Evolutionary conservation across 64 coral and sea anemone genomes (phyloP).

Genomic region (Pachyseris speciosa): DNA sequence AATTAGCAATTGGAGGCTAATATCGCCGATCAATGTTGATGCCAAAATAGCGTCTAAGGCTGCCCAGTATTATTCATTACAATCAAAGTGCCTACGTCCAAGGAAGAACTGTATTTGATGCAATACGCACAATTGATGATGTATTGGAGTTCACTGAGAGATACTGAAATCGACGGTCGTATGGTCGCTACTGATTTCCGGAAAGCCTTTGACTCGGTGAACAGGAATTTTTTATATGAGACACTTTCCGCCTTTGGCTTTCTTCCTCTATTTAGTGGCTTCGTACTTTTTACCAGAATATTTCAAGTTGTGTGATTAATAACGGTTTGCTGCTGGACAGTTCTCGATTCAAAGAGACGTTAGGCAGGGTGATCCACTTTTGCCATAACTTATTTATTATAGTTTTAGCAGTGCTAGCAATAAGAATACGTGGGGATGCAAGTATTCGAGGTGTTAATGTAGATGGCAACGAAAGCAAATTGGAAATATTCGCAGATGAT

Average conservation of each 20-base stretch:
- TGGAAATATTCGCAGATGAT: background rate
- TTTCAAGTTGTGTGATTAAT: slow-evolving; percentile 28
- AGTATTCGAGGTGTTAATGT: background rate
- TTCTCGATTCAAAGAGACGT: slow-evolving; percentile 24
- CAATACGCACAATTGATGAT: slow-evolving; percentile 43
- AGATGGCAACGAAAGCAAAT: background rate
- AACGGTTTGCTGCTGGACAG: slow-evolving; percentile 8
- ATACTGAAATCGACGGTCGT: too few relatives aligned
- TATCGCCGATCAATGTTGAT: slow-evolving; percentile 24
- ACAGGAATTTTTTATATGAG: slow-evolving; percentile 12
- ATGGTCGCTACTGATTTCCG: slow-evolving; percentile 48
- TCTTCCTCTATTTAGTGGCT: slow-evolving; percentile 23
- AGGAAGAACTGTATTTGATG: slow-evolving; percentile 10
- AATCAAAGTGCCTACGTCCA: slow-evolving; percentile 21
- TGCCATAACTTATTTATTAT: background rate
- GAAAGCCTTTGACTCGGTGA: slow-evolving; percentile 40
- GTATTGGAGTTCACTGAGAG: slow-evolving; percentile 24
- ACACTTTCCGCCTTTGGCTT: slow-evolving; percentile 32
- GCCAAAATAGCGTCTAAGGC: background rate
- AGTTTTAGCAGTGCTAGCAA: background rate
- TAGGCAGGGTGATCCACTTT: slow-evolving; percentile 47
- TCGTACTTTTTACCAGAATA: background rate
- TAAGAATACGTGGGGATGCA: background rate
- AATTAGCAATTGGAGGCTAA: slow-evolving; percentile 1
- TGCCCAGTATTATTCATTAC: background rate